These are phyloP conservation scores for Actias luna DNA, from an alignment of 2,888 invertebrate species.

Conservation along the genomic window DNA sequence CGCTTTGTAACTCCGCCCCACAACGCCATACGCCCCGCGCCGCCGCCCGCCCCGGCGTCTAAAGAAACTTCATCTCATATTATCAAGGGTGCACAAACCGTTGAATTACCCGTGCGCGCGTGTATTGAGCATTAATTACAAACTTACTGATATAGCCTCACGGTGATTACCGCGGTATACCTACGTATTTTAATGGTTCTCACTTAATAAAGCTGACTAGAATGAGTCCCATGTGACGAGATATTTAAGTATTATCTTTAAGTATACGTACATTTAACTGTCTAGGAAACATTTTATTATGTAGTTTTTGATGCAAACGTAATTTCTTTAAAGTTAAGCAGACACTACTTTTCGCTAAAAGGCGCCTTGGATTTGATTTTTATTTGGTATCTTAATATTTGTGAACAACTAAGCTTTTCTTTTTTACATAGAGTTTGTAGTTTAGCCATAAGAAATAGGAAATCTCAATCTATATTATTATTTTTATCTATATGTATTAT, in stretches of 20 bases:
- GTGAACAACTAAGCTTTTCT: too few relatives aligned
- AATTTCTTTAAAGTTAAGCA: neutral
- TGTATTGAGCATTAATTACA: constrained; percentile 71
- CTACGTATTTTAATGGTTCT: constrained; percentile 1
- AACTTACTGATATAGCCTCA: constrained; percentile 44
- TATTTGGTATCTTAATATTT: too few relatives aligned
- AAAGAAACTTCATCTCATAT: constrained; percentile 78
- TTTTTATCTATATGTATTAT: too few relatives aligned
- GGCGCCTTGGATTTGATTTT: too few relatives aligned
- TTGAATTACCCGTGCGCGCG: constrained; percentile 70
- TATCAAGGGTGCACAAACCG: constrained; percentile 77
- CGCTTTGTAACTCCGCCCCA: constrained; percentile 69
- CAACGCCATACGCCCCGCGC: constrained; percentile 65
- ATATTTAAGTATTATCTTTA: neutral
- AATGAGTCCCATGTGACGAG: neutral
- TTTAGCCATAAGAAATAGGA: too few relatives aligned
- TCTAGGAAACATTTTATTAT: neutral
- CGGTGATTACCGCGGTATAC: constrained; percentile 11
- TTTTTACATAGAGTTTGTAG: too few relatives aligned
- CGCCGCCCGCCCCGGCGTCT: constrained; percentile 68
- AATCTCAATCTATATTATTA: too few relatives aligned
- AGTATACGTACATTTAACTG: neutral
- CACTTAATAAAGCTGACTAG: constrained; percentile 1
- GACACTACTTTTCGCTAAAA: neutral
- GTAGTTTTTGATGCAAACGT: neutral